These are phyloP conservation scores for Ictalurus punctatus DNA, from an alignment of 2,113 vertebrate genomes.

Conservation along the genomic window DNA sequence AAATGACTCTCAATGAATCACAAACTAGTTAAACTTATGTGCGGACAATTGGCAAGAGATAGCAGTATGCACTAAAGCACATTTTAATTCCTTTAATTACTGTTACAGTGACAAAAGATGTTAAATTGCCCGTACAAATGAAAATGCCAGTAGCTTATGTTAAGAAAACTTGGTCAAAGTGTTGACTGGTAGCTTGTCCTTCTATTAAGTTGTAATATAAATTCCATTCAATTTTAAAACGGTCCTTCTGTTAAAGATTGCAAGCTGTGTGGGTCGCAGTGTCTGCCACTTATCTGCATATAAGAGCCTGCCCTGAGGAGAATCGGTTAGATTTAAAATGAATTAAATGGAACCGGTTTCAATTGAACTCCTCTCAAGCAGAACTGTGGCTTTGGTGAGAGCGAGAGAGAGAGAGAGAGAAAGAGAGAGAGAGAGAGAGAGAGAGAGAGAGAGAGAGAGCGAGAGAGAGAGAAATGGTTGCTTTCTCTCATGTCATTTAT, in stretches of 20 bases:
- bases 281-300: conserved; percentile 31
- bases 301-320: conserved; percentile 17
- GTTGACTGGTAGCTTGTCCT: not conserved
- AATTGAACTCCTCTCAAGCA: conserved; percentile 38
- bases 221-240: conserved; percentile 11
- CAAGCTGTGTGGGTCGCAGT: not conserved
- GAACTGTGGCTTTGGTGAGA: conserved; percentile 15
- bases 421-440: not conserved
- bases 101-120: not conserved
- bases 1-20: not conserved
- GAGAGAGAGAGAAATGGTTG: conserved; percentile 16
- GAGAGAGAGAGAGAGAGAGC: too few species aligned
- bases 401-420: conserved; percentile 1
- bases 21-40: conserved; percentile 15
- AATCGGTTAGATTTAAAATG: conserved; percentile 35
- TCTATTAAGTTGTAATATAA: conserved; percentile 9
- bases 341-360: conserved; percentile 38
- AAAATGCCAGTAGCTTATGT: conserved; percentile 6
- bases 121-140: conserved; percentile 20
- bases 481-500: conserved; percentile 41
- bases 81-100: conserved; percentile 12
- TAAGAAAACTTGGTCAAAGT: not conserved
- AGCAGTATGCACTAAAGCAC: not conserved
- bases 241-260: conserved; percentile 5
- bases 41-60: conserved; percentile 5